phyloP scores from a whole-genome alignment of 1,140 invertebrate genomes.

The Eumaeus atala region DNA sequence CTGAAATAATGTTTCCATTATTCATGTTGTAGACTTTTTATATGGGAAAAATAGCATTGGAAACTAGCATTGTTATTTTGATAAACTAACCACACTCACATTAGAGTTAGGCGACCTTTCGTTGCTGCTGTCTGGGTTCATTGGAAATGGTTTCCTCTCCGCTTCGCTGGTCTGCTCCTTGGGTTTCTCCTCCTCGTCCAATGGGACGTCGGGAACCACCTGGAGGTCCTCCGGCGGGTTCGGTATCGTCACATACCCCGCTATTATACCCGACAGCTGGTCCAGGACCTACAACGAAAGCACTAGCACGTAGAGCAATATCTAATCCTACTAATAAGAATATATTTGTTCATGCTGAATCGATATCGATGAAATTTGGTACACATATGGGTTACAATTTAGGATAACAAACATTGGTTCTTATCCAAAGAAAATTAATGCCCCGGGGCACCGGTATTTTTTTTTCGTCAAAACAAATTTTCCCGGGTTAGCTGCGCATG shows the following conservation, averaged over 20 bases:
- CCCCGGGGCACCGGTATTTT: no score
- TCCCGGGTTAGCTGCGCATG: no score
- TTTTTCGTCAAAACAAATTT: no score
- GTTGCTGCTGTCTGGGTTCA: constrained; percentile 33
- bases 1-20: no score
- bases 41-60: no score
- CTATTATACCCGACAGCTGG: constrained; percentile 65
- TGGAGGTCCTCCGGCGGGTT: constrained; percentile 63
- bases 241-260: constrained; percentile 48
- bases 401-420: no score
- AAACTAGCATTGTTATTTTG: no score
- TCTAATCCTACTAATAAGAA: not conserved
- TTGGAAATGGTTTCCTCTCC: constrained; percentile 42
- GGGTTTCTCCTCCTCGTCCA: constrained; percentile 50
- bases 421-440: no score
- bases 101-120: constrained; percentile 47
- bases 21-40: no score
- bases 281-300: constrained; percentile 53
- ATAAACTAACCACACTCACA: constrained; percentile 34
- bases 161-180: constrained; percentile 27
- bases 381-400: no score
- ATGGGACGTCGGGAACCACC: constrained; percentile 59
- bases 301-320: no score
- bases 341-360: not conserved
- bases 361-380: no score